These are phyloP conservation scores for Pilophorus perplexus DNA, from an alignment of 2,888 invertebrate species.

Conservation along the genomic window DNA sequence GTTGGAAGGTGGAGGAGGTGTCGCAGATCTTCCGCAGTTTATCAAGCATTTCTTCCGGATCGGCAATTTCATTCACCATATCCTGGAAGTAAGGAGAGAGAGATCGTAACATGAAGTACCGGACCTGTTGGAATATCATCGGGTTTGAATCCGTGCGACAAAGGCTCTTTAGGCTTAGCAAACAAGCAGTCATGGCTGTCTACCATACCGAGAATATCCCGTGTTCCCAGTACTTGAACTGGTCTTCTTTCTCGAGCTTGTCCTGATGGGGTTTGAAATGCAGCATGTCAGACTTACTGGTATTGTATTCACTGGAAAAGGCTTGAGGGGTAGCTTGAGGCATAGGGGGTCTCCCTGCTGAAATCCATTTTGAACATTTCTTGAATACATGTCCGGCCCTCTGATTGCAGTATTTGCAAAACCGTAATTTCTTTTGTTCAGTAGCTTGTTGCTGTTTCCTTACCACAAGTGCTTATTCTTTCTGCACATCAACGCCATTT, in stretches of 20 bases:
- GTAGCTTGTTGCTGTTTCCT: not conserved
- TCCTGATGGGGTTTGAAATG: not conserved
- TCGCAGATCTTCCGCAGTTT: constrained; percentile 7
- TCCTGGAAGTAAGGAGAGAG: not conserved
- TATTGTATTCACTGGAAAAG: too few relatives aligned
- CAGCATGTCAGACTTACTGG: not conserved
- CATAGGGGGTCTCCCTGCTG: not conserved
- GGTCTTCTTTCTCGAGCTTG: not conserved
- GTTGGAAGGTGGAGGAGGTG: constrained; percentile 1
- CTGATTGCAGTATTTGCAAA: not conserved
- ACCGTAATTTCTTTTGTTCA: too few relatives aligned
- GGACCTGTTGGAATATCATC: not conserved
- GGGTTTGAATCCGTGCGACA: not conserved
- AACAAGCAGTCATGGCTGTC: not conserved
- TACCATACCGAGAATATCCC: not conserved
- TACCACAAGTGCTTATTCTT: not conserved
- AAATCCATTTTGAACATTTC: not conserved
- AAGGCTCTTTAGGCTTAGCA: not conserved
- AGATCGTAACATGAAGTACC: not conserved
- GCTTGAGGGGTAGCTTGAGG: too few relatives aligned
- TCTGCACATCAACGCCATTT: not conserved
- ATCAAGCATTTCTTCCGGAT: not conserved
- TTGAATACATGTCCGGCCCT: not conserved
- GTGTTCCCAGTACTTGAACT: not conserved
- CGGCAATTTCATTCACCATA: not conserved